A percentile compares a stretch with the other conserved stretches of the same genome.
Conservation (phyloP, 2,113 vertebrate genomes). For the Gymnobelideus leadbeateri region DNA sequence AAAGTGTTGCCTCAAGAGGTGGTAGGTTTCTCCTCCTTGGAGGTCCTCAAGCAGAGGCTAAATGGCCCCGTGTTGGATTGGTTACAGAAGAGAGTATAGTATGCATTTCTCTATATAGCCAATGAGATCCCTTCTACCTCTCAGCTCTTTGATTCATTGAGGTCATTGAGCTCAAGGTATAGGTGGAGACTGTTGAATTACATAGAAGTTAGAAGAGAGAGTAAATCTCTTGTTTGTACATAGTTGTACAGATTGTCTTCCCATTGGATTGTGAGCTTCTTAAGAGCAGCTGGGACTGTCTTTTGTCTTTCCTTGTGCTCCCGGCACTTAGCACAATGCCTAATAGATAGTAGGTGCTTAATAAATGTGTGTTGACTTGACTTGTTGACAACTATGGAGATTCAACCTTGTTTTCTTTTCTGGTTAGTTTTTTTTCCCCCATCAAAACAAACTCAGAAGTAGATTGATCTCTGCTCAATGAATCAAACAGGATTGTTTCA, state of each 20-base stretch:
- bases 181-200: not conserved
- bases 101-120: not conserved
- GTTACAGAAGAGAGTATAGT: not conserved
- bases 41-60: not conserved
- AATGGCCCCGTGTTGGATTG: not conserved
- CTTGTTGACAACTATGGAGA: not conserved
- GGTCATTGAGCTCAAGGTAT: not conserved
- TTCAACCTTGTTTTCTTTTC: not conserved
- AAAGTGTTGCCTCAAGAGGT: not conserved
- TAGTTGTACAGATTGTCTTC: not conserved
- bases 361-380: not conserved
- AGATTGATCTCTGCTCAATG: not conserved
- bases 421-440: not conserved
- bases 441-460: not conserved
- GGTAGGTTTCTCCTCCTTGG: not conserved
- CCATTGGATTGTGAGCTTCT: not conserved
- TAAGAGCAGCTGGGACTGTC: not conserved
- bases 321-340: not conserved
- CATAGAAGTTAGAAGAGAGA: not conserved
- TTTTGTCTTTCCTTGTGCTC: not conserved
- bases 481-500: not conserved
- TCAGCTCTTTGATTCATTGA: not conserved
- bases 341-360: not conserved
- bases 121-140: not conserved
- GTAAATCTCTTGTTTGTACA: not conserved